phyloP scores from a whole-genome alignment of 2,888 invertebrate species.

The Meiosimyza platycephala region DNA sequence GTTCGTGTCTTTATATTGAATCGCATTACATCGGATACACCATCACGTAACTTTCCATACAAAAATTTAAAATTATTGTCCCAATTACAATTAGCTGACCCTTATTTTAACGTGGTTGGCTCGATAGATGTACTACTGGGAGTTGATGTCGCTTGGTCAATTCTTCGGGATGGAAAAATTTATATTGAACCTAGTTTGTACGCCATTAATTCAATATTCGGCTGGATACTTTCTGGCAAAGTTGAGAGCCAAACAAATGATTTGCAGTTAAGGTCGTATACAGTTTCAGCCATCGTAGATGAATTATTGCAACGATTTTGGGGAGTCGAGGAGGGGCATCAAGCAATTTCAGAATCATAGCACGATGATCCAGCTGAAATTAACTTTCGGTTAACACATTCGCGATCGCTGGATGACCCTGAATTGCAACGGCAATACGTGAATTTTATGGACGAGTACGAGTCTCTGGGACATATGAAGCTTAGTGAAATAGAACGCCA shows the following conservation, averaged over 20 bases:
- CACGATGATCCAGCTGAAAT: constrained; percentile 34
- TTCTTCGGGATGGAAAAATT: constrained; percentile 10
- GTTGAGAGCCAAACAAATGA: not conserved
- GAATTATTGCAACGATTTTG: constrained; percentile 9
- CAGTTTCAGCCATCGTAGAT: constrained; percentile 1
- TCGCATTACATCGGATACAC: constrained; percentile 20
- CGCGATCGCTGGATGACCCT: constrained; percentile 31
- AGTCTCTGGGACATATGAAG: constrained; percentile 36
- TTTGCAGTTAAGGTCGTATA: not conserved
- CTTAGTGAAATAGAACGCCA: constrained; percentile 4
- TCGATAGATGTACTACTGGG: constrained; percentile 21
- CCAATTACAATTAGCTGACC: constrained; percentile 22
- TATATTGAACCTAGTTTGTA: not conserved
- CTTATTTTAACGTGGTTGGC: constrained; percentile 8
- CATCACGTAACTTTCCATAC: not conserved
- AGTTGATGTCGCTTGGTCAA: constrained; percentile 26
- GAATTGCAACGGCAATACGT: constrained; percentile 22
- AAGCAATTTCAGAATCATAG: not conserved
- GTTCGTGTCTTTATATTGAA: constrained; percentile 25
- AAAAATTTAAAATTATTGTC: not conserved
- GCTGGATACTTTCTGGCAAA: constrained; percentile 8
- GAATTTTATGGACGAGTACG: constrained; percentile 37
- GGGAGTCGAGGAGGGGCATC: not conserved
- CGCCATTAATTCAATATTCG: constrained; percentile 13
- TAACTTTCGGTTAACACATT: constrained; percentile 29